Evolutionary conservation across 1,140 invertebrate genomes (phyloP).

Genomic region (Pogonus chalceus): DNA sequence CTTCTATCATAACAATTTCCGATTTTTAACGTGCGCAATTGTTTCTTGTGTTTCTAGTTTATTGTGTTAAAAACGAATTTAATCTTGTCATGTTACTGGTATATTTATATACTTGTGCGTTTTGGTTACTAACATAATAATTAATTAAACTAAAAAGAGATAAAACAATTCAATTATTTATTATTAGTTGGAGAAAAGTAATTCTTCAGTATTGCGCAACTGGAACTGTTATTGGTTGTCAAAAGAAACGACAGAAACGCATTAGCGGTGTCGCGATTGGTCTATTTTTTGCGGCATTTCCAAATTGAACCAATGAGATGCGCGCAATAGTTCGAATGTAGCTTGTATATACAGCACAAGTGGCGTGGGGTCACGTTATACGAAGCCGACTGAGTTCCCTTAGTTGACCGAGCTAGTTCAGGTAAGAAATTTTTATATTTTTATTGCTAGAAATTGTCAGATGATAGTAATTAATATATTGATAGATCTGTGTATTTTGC

Average conservation of each 20-base stretch:
- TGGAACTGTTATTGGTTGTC: constrained; percentile 28
- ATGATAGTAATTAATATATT: constrained; percentile 27
- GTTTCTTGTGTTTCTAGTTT: background rate
- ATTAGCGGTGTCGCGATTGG: constrained; percentile 43
- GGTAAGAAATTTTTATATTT: constrained; percentile 49
- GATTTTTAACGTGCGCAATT: constrained; percentile 4
- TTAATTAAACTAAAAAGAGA: background rate
- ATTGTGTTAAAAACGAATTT: too few species aligned
- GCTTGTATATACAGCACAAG: constrained; percentile 45
- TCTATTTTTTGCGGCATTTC: constrained; percentile 48
- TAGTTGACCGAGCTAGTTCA: constrained; percentile 43
- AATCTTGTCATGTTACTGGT: background rate
- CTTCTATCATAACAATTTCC: constrained; percentile 4
- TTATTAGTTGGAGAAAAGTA: background rate
- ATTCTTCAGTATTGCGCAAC: constrained; percentile 18
- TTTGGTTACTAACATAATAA: too few species aligned
- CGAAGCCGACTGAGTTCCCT: constrained; percentile 45
- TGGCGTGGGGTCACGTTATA: constrained; percentile 51
- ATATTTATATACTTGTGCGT: too few species aligned
- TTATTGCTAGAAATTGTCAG: constrained; percentile 39
- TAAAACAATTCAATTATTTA: background rate
- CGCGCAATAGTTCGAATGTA: constrained; percentile 38
- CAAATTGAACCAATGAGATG: constrained; percentile 45
- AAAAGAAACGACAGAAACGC: constrained; percentile 42
- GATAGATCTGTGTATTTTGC: constrained; percentile 22